These are phyloP conservation scores for Lasiurus cinereus DNA, from an alignment of 2,113 vertebrate genomes.

Conservation along the genomic window DNA sequence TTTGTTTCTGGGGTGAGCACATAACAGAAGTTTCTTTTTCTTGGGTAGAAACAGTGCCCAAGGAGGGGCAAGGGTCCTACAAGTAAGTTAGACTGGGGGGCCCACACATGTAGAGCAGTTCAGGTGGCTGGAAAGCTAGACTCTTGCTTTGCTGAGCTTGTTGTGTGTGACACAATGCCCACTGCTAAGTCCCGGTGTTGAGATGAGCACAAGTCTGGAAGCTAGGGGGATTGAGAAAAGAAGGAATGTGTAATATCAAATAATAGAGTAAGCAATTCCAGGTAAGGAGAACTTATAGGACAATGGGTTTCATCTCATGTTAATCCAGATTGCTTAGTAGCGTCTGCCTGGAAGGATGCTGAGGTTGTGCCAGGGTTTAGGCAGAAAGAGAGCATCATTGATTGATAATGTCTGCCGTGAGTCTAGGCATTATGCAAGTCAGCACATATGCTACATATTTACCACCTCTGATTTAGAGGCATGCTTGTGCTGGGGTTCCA, in stretches of 20 bases:
- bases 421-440: background rate
- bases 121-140: background rate
- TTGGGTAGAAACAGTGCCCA: background rate
- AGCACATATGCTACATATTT: background rate
- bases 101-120: background rate
- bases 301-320: background rate
- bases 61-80: accelerated
- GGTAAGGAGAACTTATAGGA: background rate
- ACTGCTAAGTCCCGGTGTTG: background rate
- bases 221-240: background rate
- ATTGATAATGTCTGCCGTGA: background rate
- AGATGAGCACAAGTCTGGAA: background rate
- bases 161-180: background rate
- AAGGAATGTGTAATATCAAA: background rate
- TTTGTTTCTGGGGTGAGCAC: background rate
- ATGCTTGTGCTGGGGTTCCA: background rate
- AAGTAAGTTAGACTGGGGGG: background rate
- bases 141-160: background rate
- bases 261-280: background rate
- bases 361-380: background rate
- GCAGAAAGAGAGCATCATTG: background rate
- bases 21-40: background rate
- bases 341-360: background rate
- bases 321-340: background rate
- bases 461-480: background rate